Percentiles rank a stretch among this genome's conserved stretches.
Evolutionary conservation across 2,797 vertebrate species (phyloP).

Genomic region (Gadopsis marmoratus): DNA sequence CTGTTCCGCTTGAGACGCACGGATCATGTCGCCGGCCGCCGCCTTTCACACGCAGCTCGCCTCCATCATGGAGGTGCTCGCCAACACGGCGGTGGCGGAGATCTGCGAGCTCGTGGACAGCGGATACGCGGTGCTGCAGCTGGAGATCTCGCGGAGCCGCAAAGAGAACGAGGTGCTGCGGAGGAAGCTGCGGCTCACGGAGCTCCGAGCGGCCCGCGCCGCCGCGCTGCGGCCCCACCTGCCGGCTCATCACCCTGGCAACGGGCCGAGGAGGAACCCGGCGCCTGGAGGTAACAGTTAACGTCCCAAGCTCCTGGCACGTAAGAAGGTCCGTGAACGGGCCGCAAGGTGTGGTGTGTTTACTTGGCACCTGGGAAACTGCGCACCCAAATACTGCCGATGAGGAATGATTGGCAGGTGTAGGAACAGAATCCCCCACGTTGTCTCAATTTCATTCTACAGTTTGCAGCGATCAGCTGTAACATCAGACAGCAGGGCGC

Average conservation of each 20-base stretch:
- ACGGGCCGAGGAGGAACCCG: constrained; percentile 38
- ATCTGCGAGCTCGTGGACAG: constrained; percentile 85
- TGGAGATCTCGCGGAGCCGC: constrained; percentile 82
- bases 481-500: too few species aligned
- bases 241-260: constrained; percentile 49
- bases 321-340: too few species aligned
- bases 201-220: constrained; percentile 73
- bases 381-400: too few species aligned
- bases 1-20: background rate
- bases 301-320: too few species aligned
- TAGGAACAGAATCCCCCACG: too few species aligned
- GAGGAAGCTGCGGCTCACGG: constrained; percentile 81
- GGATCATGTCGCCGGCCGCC: constrained; percentile 76
- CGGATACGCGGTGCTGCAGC: constrained; percentile 79
- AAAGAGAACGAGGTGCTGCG: constrained; percentile 83
- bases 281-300: constrained; percentile 9
- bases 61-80: constrained; percentile 85
- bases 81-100: constrained; percentile 84
- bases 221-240: constrained; percentile 21
- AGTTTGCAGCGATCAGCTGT: too few species aligned
- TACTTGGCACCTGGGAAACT: background rate
- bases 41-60: constrained; percentile 83
- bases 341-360: too few species aligned
- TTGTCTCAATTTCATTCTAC: too few species aligned
- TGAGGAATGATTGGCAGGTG: too few species aligned